Percentiles rank a stretch among this genome's conserved stretches.
These are phyloP conservation scores for Bufo bufo DNA, from an alignment of 2,113 vertebrate species.

Conservation along the genomic window DNA sequence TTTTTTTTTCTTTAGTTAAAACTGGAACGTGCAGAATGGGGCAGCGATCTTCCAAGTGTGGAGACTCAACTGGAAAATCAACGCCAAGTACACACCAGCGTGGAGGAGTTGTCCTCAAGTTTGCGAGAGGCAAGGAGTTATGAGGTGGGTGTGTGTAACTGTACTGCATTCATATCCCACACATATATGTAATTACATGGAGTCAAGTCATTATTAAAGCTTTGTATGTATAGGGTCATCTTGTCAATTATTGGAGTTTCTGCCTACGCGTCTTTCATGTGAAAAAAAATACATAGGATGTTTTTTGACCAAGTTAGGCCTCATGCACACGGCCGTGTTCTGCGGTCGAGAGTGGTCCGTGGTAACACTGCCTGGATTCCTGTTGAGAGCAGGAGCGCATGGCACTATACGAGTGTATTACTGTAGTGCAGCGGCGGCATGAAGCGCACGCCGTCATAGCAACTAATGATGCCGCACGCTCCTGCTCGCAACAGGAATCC, in stretches of 20 bases:
- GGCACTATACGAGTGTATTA: too few species aligned
- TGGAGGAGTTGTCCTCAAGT: slow-evolving; percentile 85
- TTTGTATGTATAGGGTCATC: not conserved
- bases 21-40: slow-evolving; percentile 92
- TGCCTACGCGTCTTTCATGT: not conserved
- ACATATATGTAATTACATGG: not conserved
- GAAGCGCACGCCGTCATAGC: too few species aligned
- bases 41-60: slow-evolving; percentile 89
- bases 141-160: slow-evolving; percentile 72
- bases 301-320: not conserved
- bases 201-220: not conserved
- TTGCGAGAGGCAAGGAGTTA: slow-evolving; percentile 89
- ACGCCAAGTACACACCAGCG: slow-evolving; percentile 80
- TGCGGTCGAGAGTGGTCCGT: too few species aligned
- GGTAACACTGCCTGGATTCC: too few species aligned
- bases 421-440: too few species aligned
- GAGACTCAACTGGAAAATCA: slow-evolving; percentile 89
- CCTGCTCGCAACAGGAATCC: too few species aligned
- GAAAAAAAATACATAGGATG: not conserved
- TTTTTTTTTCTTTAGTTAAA: slow-evolving; percentile 75
- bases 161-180: not conserved
- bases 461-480: too few species aligned
- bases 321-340: too few species aligned
- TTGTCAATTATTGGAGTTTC: not conserved
- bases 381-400: too few species aligned